Percentiles rank a stretch among this genome's conserved stretches.
phyloP scores from a whole-genome alignment of 2,888 invertebrate genomes.

The Chrysina gloriosa region DNA sequence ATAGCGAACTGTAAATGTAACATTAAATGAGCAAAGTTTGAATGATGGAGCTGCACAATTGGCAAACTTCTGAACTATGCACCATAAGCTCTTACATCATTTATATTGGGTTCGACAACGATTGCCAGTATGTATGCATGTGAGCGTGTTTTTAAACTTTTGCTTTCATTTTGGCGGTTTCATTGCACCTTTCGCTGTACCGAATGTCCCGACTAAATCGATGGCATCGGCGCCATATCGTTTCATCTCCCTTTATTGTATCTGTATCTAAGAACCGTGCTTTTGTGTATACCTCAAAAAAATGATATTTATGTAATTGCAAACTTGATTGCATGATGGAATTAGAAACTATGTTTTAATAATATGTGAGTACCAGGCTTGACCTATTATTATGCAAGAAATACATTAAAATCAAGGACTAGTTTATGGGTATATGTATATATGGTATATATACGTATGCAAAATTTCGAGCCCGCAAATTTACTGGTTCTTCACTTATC shows the following conservation, averaged over 20 bases:
- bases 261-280: not conserved
- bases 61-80: not conserved
- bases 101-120: not conserved
- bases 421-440: no score
- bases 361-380: no score
- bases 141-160: not conserved
- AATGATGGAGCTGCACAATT: not conserved
- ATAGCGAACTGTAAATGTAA: no score
- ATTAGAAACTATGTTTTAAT: not conserved
- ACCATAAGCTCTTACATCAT: not conserved
- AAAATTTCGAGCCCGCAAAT: no score
- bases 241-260: not conserved
- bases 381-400: no score
- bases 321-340: not conserved
- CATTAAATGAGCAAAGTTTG: not conserved
- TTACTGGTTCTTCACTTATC: no score
- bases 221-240: constrained; percentile 5
- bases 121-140: not conserved
- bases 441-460: no score
- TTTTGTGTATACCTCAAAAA: not conserved
- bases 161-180: constrained; percentile 10
- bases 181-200: not conserved
- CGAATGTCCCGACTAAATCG: not conserved
- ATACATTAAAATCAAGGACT: no score
- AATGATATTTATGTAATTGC: not conserved